These are phyloP conservation scores for Psephotus haematonotus DNA, from an alignment of 2,113 vertebrate species.

Conservation along the genomic window DNA sequence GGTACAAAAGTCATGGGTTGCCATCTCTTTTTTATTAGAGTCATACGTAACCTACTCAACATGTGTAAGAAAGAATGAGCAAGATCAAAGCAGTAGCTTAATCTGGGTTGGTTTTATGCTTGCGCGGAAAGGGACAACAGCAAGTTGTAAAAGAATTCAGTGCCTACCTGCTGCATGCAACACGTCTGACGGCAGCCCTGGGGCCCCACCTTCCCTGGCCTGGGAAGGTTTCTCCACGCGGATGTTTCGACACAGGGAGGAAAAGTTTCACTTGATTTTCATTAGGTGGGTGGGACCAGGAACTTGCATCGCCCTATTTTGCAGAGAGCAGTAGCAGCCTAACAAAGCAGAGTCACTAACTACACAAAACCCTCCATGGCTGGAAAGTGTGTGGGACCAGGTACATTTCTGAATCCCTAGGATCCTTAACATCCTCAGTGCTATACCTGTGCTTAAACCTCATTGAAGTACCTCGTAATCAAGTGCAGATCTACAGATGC, in stretches of 20 bases:
- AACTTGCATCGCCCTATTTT: not conserved
- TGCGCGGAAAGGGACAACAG: not conserved
- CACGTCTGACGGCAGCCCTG: accelerated
- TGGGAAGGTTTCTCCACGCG: not conserved
- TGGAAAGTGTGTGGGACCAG: not conserved
- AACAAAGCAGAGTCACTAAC: not conserved
- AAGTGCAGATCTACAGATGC: not conserved
- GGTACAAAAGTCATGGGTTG: not conserved
- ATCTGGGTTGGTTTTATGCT: not conserved
- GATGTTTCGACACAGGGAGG: conserved; percentile 7
- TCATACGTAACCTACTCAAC: not conserved
- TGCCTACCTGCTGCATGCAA: not conserved
- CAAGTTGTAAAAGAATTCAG: not conserved
- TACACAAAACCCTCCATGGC: not conserved
- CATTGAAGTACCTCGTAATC: not conserved
- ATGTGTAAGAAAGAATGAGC: not conserved
- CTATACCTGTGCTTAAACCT: not conserved
- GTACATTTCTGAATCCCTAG: not conserved
- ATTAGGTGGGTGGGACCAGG: conserved; percentile 3
- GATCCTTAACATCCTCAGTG: not conserved
- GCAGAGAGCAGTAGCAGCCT: not conserved
- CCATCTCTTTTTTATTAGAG: not conserved
- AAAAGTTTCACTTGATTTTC: conserved; percentile 21
- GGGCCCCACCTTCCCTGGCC: not conserved
- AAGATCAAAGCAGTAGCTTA: not conserved